phyloP scores from a whole-genome alignment of 2,113 vertebrate species.

The Peromyscus polionotus region DNA sequence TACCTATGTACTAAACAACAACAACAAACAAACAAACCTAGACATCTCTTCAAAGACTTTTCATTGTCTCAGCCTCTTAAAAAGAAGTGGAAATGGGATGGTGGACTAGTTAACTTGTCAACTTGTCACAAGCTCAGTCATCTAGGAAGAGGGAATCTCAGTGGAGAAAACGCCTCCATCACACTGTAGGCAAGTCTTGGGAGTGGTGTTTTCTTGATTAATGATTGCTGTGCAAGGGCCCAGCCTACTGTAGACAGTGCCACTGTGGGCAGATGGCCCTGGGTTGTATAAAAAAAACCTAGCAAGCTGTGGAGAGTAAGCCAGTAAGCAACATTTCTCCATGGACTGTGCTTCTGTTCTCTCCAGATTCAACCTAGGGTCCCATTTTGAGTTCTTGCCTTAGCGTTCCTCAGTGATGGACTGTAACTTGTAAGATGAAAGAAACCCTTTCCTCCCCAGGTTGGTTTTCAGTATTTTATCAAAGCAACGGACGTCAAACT shows the following conservation, averaged over 20 bases:
- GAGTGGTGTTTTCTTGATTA: neutral
- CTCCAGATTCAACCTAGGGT: neutral
- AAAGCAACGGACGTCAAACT: neutral
- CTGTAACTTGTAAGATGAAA: neutral
- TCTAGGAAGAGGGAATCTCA: neutral
- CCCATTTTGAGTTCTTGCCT: neutral
- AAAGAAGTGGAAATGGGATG: neutral
- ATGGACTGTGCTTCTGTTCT: neutral
- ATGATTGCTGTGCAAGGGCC: neutral
- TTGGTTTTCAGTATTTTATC: neutral
- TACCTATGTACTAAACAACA: neutral
- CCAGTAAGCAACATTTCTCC: neutral
- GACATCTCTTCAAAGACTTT: slow-evolving; percentile 45
- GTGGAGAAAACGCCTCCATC: neutral
- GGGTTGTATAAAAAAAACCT: neutral
- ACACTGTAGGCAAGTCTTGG: neutral
- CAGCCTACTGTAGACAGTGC: neutral
- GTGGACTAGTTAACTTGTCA: neutral
- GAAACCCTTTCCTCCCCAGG: neutral
- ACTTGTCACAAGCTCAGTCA: neutral
- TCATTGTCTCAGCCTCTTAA: neutral
- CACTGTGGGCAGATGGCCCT: neutral
- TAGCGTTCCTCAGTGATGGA: no score
- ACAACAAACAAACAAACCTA: neutral
- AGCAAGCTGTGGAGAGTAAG: neutral